These are phyloP conservation scores for Villa cingulata DNA, from an alignment of 2,888 invertebrate genomes.

Conservation along the genomic window DNA sequence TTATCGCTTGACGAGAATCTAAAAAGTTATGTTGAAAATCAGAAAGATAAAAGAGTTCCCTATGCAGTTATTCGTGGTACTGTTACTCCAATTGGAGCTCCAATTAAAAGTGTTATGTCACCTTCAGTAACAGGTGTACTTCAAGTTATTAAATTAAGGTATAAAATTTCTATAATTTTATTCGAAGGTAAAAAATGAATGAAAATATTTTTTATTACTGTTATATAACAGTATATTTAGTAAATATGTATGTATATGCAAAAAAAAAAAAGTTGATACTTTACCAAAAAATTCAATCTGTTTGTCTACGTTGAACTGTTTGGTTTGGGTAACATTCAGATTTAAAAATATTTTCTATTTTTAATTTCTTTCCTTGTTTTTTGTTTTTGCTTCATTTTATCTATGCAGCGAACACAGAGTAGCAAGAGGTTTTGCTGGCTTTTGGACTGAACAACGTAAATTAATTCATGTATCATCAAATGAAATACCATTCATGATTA, in stretches of 20 bases:
- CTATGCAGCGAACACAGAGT: constrained; percentile 59
- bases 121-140: constrained; percentile 62
- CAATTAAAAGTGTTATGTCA: constrained; percentile 60
- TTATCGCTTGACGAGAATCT: constrained; percentile 51
- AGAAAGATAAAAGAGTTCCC: constrained; percentile 49
- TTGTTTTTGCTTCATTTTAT: no score
- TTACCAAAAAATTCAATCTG: no score
- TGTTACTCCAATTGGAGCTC: constrained; percentile 60
- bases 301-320: no score
- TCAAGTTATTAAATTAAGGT: constrained; percentile 55
- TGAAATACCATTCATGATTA: constrained; percentile 65
- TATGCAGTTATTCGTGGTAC: constrained; percentile 65
- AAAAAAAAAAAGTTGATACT: no score
- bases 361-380: no score
- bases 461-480: constrained; percentile 67
- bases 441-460: constrained; percentile 72
- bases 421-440: constrained; percentile 69
- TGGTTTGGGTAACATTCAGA: no score
- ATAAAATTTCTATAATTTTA: background rate
- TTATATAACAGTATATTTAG: no score
- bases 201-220: no score
- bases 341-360: no score
- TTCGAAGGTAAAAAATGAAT: no score
- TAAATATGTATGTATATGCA: no score
- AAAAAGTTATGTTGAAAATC: constrained; percentile 45